Percentiles rank a stretch among this genome's conserved stretches.
phyloP scores from a whole-genome alignment of 1,140 invertebrate genomes.

The Penaeus indicus region DNA sequence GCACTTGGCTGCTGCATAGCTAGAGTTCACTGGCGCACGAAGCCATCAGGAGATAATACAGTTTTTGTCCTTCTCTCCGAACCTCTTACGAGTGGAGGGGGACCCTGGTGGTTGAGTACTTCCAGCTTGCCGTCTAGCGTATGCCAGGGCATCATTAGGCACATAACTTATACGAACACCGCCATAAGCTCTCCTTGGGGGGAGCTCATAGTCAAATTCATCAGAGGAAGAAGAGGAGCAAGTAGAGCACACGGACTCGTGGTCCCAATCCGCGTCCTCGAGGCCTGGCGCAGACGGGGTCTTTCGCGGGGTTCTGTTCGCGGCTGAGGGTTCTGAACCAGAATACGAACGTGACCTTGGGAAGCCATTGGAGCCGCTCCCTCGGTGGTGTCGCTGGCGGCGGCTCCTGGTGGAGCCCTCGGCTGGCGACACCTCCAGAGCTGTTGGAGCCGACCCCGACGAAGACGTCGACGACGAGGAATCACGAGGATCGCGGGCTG shows the following conservation, averaged over 20 bases:
- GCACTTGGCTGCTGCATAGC: conserved; percentile 53
- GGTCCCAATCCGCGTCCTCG: conserved; percentile 69
- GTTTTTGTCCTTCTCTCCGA: conserved; percentile 68
- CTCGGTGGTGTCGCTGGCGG: conserved; percentile 72
- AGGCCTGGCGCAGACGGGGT: conserved; percentile 66
- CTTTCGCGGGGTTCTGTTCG: conserved; percentile 66
- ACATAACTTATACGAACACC: conserved; percentile 88
- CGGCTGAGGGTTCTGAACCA: conserved; percentile 64
- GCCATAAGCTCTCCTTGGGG: conserved; percentile 84
- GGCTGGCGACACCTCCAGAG: conserved; percentile 44
- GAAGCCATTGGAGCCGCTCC: conserved; percentile 67
- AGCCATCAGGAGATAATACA: conserved; percentile 69
- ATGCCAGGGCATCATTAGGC: conserved; percentile 87
- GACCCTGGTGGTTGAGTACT: conserved; percentile 35
- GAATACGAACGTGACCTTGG: conserved; percentile 71
- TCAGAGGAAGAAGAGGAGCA: conserved; percentile 84
- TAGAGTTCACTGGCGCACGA: conserved; percentile 14
- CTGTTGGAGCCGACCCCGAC: conserved; percentile 63
- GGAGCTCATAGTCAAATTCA: conserved; percentile 82
- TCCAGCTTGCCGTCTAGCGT: conserved; percentile 66
- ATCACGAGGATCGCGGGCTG: conserved; percentile 30
- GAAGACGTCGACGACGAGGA: conserved; percentile 63
- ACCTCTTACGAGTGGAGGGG: conserved; percentile 51
- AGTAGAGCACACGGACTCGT: conserved; percentile 83
- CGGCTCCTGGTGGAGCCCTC: conserved; percentile 20